These are phyloP conservation scores for Digitonthophagus gazella DNA, from an alignment of 2,888 invertebrate genomes.

Conservation along the genomic window DNA sequence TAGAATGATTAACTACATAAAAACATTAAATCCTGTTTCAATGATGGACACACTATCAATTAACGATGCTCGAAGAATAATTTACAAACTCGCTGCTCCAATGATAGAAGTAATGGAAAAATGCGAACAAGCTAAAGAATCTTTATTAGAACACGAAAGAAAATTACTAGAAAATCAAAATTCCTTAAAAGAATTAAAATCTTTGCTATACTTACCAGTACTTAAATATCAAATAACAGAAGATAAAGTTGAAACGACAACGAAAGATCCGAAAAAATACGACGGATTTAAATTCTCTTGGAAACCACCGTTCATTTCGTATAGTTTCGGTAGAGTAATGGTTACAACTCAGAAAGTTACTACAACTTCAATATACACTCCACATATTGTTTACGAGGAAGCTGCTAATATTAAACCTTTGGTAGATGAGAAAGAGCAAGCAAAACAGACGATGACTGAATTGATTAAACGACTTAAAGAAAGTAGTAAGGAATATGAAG, in stretches of 20 bases:
- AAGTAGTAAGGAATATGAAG: constrained; percentile 3
- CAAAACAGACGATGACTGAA: neutral
- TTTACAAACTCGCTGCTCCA: constrained; percentile 19
- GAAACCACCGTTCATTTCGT: constrained; percentile 15
- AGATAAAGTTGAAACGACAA: neutral
- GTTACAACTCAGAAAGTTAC: constrained; percentile 3
- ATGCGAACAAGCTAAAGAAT: constrained; percentile 17
- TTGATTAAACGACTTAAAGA: constrained; percentile 1
- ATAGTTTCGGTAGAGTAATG: neutral
- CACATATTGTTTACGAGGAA: neutral
- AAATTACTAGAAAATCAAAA: constrained; percentile 11
- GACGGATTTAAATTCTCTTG: constrained; percentile 1
- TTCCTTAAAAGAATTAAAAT: constrained; percentile 10
- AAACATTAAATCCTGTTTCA: neutral
- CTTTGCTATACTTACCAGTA: constrained; percentile 3
- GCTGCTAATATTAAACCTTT: constrained; percentile 13
- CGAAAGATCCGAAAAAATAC: neutral
- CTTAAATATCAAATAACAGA: constrained; percentile 8
- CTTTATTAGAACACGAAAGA: constrained; percentile 10
- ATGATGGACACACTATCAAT: constrained; percentile 20
- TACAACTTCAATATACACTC: neutral
- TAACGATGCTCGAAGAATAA: constrained; percentile 24
- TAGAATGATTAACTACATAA: constrained; percentile 19
- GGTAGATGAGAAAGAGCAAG: constrained; percentile 2
- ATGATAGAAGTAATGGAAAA: constrained; percentile 17